Evolutionary conservation across 2,888 invertebrate species (phyloP), one percentile per base, ranked within the genome.

Genomic region (Leptinotarsa juncta): DNA sequence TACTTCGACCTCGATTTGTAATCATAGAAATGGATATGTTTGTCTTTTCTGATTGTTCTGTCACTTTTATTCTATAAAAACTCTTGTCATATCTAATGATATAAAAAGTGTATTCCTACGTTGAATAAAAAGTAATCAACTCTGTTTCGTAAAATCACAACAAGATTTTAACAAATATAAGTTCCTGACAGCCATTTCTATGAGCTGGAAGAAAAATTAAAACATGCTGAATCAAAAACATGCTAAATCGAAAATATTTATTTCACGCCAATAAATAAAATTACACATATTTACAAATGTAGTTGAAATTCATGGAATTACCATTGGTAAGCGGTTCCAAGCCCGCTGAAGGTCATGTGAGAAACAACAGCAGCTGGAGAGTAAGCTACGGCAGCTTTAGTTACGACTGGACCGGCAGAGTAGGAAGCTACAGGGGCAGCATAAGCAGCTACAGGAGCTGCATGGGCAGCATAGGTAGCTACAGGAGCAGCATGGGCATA

Each of bases 251-350:
- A n/a, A 62, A 62, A 26, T 15, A 51, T 70, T 70, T 65, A 73
- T 73, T 73, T 32, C 57, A 70, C 32, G 51, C 53, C 60, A 76
- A 78, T 67, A 73, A 76, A 76, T 78, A 71, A 71, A 20, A 71
- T 50, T 14, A 65, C 70, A 49, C 60, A 78, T 73, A 75, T 72
- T 67, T 76, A 77, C 76, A 73, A 72, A 70, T 23, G 51, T 72
- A 75, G 65, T 65, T 55, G 53, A 18, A 68, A 65, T 60, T 51
- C 26, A 26, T 67, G 57, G 77, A 77, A 75, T 91, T 91, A 93
- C 90, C 91, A 93, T 81, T 90, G 91, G 88, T 93, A 93, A 80
- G 90, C 90, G 79, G 91, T 90, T 80, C 91, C 91, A 73, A 91
- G 89, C 75, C 92, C 93, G 80, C 89, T 90, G 89, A 93, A 93